These are phyloP conservation scores for Neoascia interrupta DNA, from an alignment of 2,888 invertebrate species.

Conservation along the genomic window DNA sequence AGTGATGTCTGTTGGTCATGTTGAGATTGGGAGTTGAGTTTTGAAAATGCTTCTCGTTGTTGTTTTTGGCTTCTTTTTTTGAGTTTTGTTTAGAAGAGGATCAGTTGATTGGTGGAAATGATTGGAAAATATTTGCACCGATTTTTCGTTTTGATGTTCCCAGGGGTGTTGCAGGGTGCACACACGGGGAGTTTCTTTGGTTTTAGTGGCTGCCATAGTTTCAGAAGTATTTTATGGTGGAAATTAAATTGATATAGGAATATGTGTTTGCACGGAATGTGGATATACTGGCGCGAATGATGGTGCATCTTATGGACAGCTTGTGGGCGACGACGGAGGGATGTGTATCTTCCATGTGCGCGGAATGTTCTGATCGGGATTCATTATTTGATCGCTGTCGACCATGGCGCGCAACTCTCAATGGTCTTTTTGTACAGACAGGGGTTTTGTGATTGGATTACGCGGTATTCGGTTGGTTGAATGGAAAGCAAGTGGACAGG, in stretches of 20 bases:
- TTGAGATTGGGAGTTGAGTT: slow-evolving; percentile 58
- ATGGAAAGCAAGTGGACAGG: slow-evolving; percentile 60
- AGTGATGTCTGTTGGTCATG: slow-evolving; percentile 62
- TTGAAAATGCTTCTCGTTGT: slow-evolving; percentile 22
- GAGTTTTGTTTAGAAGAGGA: slow-evolving; percentile 42
- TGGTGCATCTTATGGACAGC: slow-evolving; percentile 36
- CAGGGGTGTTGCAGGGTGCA: not conserved
- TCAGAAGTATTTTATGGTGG: slow-evolving; percentile 64
- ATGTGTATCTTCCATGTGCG: slow-evolving; percentile 17
- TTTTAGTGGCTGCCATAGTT: slow-evolving; percentile 47
- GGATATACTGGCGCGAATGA: slow-evolving; percentile 32
- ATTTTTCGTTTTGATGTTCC: slow-evolving; percentile 18
- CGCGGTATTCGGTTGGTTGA: slow-evolving; percentile 34
- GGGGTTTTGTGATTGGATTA: slow-evolving; percentile 26
- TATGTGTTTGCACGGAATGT: slow-evolving; percentile 66
- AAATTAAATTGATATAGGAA: slow-evolving; percentile 68
- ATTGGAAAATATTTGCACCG: slow-evolving; percentile 68
- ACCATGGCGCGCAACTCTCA: slow-evolving; percentile 21
- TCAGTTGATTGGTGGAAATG: slow-evolving; percentile 70
- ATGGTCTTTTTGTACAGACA: not conserved
- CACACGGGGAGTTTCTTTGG: slow-evolving; percentile 15
- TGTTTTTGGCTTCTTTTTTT: slow-evolving; percentile 14
- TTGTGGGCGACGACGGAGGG: not conserved
- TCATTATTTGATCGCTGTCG: slow-evolving; percentile 53
- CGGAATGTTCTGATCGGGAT: slow-evolving; percentile 50